These are phyloP conservation scores for Ondatra zibethicus DNA, from an alignment of 2,113 vertebrate species.

Conservation along the genomic window DNA sequence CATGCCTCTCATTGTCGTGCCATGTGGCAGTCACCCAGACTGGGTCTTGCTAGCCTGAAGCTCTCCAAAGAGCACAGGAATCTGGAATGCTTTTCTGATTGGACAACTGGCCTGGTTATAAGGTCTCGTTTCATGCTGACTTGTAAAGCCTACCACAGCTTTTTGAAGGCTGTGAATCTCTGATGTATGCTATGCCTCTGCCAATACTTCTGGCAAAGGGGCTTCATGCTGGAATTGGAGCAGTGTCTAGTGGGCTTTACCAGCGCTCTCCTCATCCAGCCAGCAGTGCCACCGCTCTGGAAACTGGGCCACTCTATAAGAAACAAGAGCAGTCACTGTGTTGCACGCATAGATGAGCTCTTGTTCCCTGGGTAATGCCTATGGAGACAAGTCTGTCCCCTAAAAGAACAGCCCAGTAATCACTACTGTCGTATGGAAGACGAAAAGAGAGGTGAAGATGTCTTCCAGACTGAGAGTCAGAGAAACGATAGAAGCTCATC, in stretches of 20 bases:
- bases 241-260: background rate
- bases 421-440: background rate
- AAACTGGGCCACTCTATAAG: background rate
- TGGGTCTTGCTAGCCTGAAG: constrained; percentile 14
- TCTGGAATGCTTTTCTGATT: background rate
- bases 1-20: background rate
- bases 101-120: constrained; percentile 12
- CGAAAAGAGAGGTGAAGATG: background rate
- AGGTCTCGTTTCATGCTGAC: background rate
- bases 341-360: background rate
- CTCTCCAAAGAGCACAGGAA: background rate
- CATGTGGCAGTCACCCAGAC: background rate
- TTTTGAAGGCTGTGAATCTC: constrained; percentile 12
- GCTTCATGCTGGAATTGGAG: background rate
- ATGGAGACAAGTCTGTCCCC: background rate
- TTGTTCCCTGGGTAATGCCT: background rate
- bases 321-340: background rate
- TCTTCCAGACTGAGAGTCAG: background rate
- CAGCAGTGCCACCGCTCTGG: background rate
- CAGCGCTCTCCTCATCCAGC: background rate
- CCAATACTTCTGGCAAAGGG: constrained; percentile 24
- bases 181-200: background rate
- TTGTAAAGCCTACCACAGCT: background rate
- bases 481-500: background rate
- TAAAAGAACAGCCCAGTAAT: background rate